Evolutionary conservation across 2,113 vertebrate genomes (phyloP).

Genomic region (Leptocoma aspasia): DNA sequence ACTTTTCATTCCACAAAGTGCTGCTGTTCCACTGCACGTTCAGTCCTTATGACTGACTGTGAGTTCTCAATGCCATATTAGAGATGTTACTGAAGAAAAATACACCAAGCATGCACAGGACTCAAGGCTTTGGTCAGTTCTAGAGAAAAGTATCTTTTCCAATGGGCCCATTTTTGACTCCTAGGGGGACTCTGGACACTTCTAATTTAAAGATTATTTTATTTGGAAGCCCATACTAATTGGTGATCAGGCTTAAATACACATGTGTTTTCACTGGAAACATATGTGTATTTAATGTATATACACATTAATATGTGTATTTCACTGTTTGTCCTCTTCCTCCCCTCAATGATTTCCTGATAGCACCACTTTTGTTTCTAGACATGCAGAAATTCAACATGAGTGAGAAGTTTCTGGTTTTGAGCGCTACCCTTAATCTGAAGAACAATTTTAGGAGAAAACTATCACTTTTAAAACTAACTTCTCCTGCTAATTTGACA

Average conservation of each 20-base stretch:
- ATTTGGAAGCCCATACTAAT: neutral
- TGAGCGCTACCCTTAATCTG: neutral
- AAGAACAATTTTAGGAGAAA: slow-evolving; percentile 66
- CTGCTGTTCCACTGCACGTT: neutral
- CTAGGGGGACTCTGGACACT: neutral
- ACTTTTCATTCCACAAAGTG: neutral
- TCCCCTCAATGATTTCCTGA: neutral
- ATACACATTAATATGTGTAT: too few species aligned
- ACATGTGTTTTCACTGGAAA: neutral
- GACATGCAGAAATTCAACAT: neutral
- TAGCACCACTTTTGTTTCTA: neutral
- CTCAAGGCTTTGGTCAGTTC: too few species aligned
- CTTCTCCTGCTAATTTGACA: slow-evolving; percentile 61
- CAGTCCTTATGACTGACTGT: neutral
- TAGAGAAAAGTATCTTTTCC: neutral
- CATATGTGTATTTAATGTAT: too few species aligned
- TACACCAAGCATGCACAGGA: too few species aligned
- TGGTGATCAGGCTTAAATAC: neutral
- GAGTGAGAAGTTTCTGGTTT: neutral
- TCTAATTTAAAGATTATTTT: neutral
- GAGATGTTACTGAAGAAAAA: neutral
- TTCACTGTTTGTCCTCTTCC: neutral
- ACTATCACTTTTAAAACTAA: slow-evolving; percentile 42
- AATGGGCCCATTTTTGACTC: neutral
- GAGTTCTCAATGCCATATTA: neutral